Conservation (phyloP, 2,797 vertebrate species). For the Enteromius radiatus region DNA sequence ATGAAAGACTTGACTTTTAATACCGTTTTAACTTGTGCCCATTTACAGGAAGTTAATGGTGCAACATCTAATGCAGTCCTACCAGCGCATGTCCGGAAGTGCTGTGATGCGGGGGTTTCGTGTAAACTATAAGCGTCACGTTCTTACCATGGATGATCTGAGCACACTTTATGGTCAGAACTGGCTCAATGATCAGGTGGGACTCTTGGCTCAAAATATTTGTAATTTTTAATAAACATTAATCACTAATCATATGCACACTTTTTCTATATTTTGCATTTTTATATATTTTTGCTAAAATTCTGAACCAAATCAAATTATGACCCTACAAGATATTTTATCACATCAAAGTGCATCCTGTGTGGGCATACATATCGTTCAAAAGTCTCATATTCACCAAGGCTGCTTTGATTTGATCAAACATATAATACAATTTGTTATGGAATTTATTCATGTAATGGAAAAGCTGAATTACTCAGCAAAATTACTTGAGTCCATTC, state of each 20-base stretch:
- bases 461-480: not conserved
- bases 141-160: constrained; percentile 92
- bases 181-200: constrained; percentile 94
- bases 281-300: not conserved
- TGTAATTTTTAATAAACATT: not conserved
- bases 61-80: constrained; percentile 89
- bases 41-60: constrained; percentile 83
- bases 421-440: not conserved
- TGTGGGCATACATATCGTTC: not conserved
- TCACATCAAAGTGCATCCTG: not conserved
- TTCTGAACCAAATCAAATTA: not conserved
- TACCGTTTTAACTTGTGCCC: not conserved
- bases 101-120: constrained; percentile 85
- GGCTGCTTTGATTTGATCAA: not conserved
- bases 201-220: not conserved
- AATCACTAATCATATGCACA: not conserved
- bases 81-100: constrained; percentile 87
- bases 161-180: constrained; percentile 92
- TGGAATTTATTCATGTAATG: not conserved
- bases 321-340: not conserved
- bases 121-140: constrained; percentile 91
- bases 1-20: not conserved
- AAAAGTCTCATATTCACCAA: not conserved
- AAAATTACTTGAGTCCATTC: not conserved
- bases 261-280: not conserved